A percentile compares a stretch with the other conserved stretches of the same genome.
These are phyloP conservation scores for Centropyge bicolor DNA, from an alignment of 2,797 vertebrate species.

Conservation along the genomic window DNA sequence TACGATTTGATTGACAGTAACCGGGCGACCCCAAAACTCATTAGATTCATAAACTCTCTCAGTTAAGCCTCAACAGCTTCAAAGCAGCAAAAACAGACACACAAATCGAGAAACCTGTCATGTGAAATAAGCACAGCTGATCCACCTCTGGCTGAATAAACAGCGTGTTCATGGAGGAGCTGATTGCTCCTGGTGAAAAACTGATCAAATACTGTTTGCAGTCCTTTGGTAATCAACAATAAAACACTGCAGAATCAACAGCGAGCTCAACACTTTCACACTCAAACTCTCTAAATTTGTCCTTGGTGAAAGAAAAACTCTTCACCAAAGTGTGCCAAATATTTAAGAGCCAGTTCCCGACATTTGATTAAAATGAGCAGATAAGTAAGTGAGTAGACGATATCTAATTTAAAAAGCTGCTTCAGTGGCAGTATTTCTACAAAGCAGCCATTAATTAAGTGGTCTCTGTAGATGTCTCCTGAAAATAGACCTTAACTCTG, in stretches of 20 bases:
- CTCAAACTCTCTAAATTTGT: not conserved
- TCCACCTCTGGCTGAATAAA: not conserved
- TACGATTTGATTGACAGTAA: not conserved
- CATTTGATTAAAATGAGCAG: slow-evolving; percentile 41
- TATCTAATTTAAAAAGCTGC: slow-evolving; percentile 35
- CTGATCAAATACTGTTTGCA: not conserved
- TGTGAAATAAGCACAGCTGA: not conserved
- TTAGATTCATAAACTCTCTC: not conserved
- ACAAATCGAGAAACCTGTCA: not conserved
- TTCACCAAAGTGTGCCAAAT: not conserved
- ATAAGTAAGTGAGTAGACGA: slow-evolving; percentile 1
- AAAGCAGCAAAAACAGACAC: not conserved
- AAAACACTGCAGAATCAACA: not conserved
- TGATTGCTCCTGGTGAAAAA: not conserved
- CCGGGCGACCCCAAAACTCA: not conserved
- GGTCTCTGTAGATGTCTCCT: slow-evolving; percentile 33
- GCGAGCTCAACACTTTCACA: not conserved
- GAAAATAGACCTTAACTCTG: not conserved
- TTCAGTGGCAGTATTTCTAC: slow-evolving; percentile 16
- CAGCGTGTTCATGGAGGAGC: not conserved
- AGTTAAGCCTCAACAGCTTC: not conserved
- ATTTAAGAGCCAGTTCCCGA: slow-evolving; percentile 21
- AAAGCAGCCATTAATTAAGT: slow-evolving; percentile 44
- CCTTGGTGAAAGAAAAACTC: not conserved
- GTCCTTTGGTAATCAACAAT: not conserved